Conservation (phyloP, 2,888 invertebrate genomes). For the Netelia inedita region DNA sequence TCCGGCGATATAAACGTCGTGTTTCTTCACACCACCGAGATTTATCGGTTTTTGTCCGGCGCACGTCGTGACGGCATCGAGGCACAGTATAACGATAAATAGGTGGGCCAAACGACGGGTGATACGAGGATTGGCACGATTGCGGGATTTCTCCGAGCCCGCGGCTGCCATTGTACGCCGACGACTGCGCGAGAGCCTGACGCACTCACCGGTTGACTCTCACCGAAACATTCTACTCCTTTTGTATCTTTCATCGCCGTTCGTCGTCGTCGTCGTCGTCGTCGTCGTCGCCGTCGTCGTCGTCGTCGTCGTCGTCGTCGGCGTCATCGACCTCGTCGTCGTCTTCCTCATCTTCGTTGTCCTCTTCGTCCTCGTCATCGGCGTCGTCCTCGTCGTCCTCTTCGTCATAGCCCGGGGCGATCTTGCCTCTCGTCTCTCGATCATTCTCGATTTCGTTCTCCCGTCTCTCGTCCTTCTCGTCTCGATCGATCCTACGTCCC, state of each 20-base stretch:
- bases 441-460: conserved; percentile 11
- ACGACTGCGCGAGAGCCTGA: conserved; percentile 30
- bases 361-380: no score
- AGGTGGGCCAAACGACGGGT: conserved; percentile 50
- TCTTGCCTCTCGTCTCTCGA: not conserved
- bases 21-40: conserved; percentile 89
- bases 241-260: conserved; percentile 2
- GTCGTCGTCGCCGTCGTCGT: conserved; percentile 5
- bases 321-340: not conserved
- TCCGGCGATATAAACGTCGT: conserved; percentile 96
- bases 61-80: conserved; percentile 76
- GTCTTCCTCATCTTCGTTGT: no score
- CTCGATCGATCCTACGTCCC: not conserved
- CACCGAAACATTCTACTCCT: conserved; percentile 60
- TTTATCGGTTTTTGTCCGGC: conserved; percentile 88
- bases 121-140: conserved; percentile 35
- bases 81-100: conserved; percentile 74
- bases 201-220: conserved; percentile 42
- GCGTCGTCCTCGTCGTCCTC: no score
- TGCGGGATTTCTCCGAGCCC: conserved; percentile 44
- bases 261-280: not conserved
- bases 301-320: conserved; percentile 30
- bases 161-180: conserved; percentile 60
- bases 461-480: conserved; percentile 1
- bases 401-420: no score